These are phyloP conservation scores for Spodoptera picta DNA, from an alignment of 2,888 invertebrate species.

Conservation along the genomic window DNA sequence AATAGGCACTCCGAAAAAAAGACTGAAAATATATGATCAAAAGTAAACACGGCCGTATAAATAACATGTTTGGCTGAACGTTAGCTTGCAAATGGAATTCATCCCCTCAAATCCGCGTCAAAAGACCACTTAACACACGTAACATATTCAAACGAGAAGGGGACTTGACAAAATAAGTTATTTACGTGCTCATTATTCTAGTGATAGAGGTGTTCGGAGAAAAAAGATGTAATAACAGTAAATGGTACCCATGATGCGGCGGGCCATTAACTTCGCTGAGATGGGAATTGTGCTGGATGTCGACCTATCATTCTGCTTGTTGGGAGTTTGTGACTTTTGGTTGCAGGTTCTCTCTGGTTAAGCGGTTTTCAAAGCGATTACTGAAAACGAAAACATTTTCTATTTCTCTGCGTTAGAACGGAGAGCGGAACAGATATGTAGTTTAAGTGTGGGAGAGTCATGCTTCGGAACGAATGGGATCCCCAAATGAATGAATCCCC, in stretches of 20 bases:
- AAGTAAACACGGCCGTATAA: conserved; percentile 41
- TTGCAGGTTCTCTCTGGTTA: too few relatives aligned
- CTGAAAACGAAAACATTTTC: too few relatives aligned
- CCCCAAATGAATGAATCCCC: too few relatives aligned
- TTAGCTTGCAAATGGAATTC: conserved; percentile 56
- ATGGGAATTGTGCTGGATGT: too few relatives aligned
- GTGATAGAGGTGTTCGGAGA: conserved; percentile 75
- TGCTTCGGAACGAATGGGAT: too few relatives aligned
- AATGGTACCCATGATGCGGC: conserved; percentile 76
- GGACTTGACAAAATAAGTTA: conserved; percentile 76
- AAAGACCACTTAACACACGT: conserved; percentile 56
- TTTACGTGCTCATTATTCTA: conserved; percentile 77
- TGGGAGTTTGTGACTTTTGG: too few relatives aligned
- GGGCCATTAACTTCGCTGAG: conserved; percentile 72
- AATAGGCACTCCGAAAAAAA: conserved; percentile 26
- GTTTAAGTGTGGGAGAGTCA: too few relatives aligned
- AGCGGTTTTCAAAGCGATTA: too few relatives aligned
- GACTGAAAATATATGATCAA: conserved; percentile 22
- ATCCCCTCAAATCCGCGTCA: conserved; percentile 54
- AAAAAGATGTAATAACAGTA: conserved; percentile 78
- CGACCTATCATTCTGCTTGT: too few relatives aligned
- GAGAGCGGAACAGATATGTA: too few relatives aligned
- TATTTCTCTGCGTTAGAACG: too few relatives aligned
- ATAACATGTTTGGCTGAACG: conserved; percentile 48
- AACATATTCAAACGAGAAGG: conserved; percentile 63